Conservation (phyloP, 1,140 invertebrate genomes). For the Plectrocnemia conspersa region DNA sequence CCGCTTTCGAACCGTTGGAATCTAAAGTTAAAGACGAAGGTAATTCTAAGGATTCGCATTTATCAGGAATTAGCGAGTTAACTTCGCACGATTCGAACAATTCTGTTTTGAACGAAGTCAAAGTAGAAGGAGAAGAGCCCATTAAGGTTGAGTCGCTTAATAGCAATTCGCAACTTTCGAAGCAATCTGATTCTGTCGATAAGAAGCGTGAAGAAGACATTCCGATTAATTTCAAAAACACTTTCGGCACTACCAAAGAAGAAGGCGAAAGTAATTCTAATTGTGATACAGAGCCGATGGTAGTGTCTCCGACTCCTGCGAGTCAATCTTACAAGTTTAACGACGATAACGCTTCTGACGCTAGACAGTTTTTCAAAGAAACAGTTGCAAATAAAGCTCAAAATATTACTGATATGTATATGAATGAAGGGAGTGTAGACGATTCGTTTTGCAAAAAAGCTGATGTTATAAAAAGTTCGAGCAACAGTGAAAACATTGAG, state of each 20-base stretch:
- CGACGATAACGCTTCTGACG: conserved; percentile 31
- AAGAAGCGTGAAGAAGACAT: background rate
- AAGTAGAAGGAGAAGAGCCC: background rate
- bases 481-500: conserved; percentile 17
- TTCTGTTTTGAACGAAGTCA: conserved; percentile 20
- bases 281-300: conserved; percentile 1
- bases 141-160: conserved; percentile 16
- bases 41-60: conserved; percentile 49
- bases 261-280: background rate
- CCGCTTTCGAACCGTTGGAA: conserved; percentile 61
- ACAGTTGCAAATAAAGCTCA: conserved; percentile 11
- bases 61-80: conserved; percentile 58
- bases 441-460: conserved; percentile 13
- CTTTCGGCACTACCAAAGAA: conserved; percentile 2
- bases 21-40: conserved; percentile 33
- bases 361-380: conserved; percentile 29
- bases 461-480: conserved; percentile 14
- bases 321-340: conserved; percentile 21
- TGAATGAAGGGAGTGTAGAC: conserved; percentile 17
- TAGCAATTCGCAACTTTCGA: conserved; percentile 25
- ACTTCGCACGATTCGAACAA: conserved; percentile 49
- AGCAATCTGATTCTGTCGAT: conserved; percentile 3
- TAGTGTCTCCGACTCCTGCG: background rate
- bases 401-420: background rate
- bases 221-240: conserved; percentile 22